Base-by-base conservation (phyloP, 1,140 invertebrate genomes). In the Armadillidium nasatum region DNA sequence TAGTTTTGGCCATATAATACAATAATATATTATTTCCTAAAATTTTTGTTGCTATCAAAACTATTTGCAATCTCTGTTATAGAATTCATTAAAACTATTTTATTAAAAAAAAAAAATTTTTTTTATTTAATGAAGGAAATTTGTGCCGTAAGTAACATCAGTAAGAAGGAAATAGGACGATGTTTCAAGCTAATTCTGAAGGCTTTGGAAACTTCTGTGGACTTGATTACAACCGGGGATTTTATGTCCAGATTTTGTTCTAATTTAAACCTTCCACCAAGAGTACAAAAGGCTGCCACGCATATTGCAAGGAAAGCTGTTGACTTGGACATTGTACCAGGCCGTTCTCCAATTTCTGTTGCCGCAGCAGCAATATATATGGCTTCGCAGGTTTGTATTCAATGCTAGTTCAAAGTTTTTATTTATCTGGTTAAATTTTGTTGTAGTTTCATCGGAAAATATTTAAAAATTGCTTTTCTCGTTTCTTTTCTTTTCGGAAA, bases 351-450 rank as follows among this genome's bases (percentile, higher is more conserved):
- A 0, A 98, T 99, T 81, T 99, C 97, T 0, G 96, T 99, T 2
- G 95, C 98, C 0, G 98, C 98, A 46, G 97, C 98, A 69, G 97
- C 98, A 70, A 99, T 99, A 83, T 99, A 99, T 83, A 99, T 99
- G 96, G 97, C 98, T 0, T 98, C 95, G 60, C 95, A 97, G 86
- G 93, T 93, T 86, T 21, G 76, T 54, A 15, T 43, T 71, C 10
- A 13, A 19, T 19, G n/a, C 10, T 0, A 10, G 67, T 68, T 33
- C 6, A 33, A 33, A 33, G 6, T 3, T 33, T 33, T 33, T 33
- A 33, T 33, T 33, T 6, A 33, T 33, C 33, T 3, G 2, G 33
- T 33, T 33, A 33, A 33, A 3, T 33, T 33, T 33, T 33, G 1
- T 33, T 1, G 33, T 33, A 6, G 33, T 33, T 33, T 33, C 33